Evolutionary conservation across 2,113 vertebrate species (phyloP), one percentile per base, ranked within the genome.

Genomic region (Sander lucioperca): DNA sequence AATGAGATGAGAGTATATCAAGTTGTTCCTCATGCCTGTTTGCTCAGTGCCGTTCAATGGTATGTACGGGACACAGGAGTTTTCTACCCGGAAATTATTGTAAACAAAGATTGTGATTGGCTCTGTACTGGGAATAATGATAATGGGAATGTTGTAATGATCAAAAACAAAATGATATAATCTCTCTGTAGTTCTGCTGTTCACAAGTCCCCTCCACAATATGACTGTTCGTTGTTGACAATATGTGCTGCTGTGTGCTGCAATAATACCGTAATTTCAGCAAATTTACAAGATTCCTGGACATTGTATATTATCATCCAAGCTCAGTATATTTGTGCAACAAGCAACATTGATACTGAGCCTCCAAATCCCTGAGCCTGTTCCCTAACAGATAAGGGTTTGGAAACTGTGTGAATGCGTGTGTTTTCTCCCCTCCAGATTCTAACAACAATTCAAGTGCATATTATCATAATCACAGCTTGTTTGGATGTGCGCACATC

Each of bases 381-480:
- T 77, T 56, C 33, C 50, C 51, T 36, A 63, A 57, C 16, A 56
- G 74, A 77, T 54, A 69, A 64, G 15, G 8, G n/a, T 33, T 45
- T 39, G n/a, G 56, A 76, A 19, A 66, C 10, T 65, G 75, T 39
- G 25, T 36, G 57, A 19, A 25, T 43, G 51, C 36, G 53, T 21
- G 30, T 48, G 43, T 25, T 45, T 58, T 18, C n/a, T 30, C 19
- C 36, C 23, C 69, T 74, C 33, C 83, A 66, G 64, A 30, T 70
- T 51, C 21, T 75, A 79, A 68, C 66, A 48, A 39, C 67, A 84
- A 58, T 66, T 36, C 23, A 23, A 65, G 74, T 80, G 62, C 36
- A 70, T 27, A 89, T 93, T 82, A 86, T 73, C 48, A 90, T 87
- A 87, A 92, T 91, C 67, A 77, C 13, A 3, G 74, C 53, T 79